Percentiles rank a stretch among this genome's conserved stretches.
phyloP scores from a whole-genome alignment of 2,888 invertebrate genomes.

The Villa cingulata region DNA sequence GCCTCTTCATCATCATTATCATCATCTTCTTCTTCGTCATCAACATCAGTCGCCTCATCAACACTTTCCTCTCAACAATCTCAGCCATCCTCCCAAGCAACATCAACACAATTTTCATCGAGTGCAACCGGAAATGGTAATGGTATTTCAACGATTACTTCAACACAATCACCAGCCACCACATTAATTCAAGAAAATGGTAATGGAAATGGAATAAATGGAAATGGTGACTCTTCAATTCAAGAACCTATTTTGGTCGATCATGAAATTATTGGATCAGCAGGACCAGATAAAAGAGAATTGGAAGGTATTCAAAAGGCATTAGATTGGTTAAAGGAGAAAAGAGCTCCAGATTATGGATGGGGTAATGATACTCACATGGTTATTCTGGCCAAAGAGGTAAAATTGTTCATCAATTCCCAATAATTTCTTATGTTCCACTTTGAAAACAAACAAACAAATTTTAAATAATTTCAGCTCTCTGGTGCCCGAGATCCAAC shows the following conservation, averaged over 20 bases:
- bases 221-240: slow-evolving; percentile 9
- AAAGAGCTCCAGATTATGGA: slow-evolving; percentile 61
- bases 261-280: slow-evolving; percentile 32
- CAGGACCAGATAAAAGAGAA: slow-evolving; percentile 33
- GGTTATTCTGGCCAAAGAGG: slow-evolving; percentile 63
- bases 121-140: neutral
- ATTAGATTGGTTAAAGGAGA: slow-evolving; percentile 57
- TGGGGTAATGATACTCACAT: slow-evolving; percentile 77
- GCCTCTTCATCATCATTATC: neutral
- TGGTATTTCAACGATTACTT: neutral
- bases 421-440: neutral
- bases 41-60: neutral
- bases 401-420: slow-evolving; percentile 27
- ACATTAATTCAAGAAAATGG: slow-evolving; percentile 13
- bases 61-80: neutral
- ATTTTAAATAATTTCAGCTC: slow-evolving; percentile 19
- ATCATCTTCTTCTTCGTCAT: neutral
- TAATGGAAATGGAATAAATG: slow-evolving; percentile 12
- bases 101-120: neutral
- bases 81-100: neutral
- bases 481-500: slow-evolving; percentile 33
- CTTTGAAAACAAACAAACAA: too few relatives aligned
- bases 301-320: slow-evolving; percentile 40
- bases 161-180: slow-evolving; percentile 10
- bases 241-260: slow-evolving; percentile 15